These are phyloP conservation scores for Flabesymbios commensalis DNA, from an alignment of 2,888 invertebrate species.

Conservation along the genomic window DNA sequence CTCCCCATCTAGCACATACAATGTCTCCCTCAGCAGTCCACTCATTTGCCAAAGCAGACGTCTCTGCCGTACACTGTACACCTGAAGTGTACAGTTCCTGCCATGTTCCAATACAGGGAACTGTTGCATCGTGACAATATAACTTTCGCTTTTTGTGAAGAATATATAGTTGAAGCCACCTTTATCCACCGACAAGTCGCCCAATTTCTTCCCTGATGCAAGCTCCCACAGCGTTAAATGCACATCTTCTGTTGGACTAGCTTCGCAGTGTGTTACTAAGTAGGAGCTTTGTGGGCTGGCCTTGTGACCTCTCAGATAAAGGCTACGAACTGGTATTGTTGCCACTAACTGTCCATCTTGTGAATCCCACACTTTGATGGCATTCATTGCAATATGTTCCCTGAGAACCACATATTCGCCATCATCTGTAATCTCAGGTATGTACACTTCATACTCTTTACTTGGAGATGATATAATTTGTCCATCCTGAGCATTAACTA, in stretches of 20 bases:
- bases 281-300: conserved; percentile 11
- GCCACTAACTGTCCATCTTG: conserved; percentile 23
- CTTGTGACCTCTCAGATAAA: conserved; percentile 33
- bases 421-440: conserved; percentile 34
- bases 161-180: conserved; percentile 9
- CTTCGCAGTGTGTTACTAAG: conserved; percentile 24
- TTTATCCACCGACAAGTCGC: background rate
- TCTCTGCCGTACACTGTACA: conserved; percentile 4
- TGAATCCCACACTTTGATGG: conserved; percentile 37
- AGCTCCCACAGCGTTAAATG: conserved; percentile 10
- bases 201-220: background rate
- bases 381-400: conserved; percentile 32
- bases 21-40: background rate
- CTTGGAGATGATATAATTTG: conserved; percentile 25
- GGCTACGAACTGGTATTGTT: conserved; percentile 29
- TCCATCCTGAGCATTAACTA: conserved; percentile 33
- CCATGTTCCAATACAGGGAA: conserved; percentile 1
- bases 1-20: background rate
- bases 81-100: background rate
- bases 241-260: conserved; percentile 9
- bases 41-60: background rate
- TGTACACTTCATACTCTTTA: conserved; percentile 33
- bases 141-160: conserved; percentile 6
- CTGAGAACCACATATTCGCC: conserved; percentile 37
- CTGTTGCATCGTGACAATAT: conserved; percentile 3